Base-by-base conservation (phyloP, 1,140 invertebrate species). In the Neotoxoptera formosana region DNA sequence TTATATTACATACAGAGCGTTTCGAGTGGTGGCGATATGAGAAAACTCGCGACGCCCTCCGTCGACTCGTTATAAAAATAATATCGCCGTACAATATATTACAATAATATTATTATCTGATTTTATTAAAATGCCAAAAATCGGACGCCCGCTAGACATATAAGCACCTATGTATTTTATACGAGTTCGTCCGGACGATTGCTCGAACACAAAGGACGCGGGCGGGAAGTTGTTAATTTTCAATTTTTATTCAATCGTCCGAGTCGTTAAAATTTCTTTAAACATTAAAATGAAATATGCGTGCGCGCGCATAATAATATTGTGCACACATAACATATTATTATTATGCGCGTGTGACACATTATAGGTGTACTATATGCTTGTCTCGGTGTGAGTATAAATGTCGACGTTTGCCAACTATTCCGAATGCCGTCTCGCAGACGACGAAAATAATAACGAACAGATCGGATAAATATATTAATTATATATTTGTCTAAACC, bases 1-100 rank as follows among this genome's bases (percentile, higher is more conserved):
- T 17, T 17, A 76, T n/a, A n/a, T 76, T 23, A 53, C n/a, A 41
- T 89, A 89, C 88, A 89, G 51, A 56, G 51, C 88, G 88, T 56
- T 89, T 56, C 88, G 48, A 56, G 51, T 56, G 51, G 4, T 23
- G 47, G n/a, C 0, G 30, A 41, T 36, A 23, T 34, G 4, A 17
- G 0, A 76, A 76, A n/a, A 76, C 21, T 25, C 21, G 83, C 83
- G 36, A 45, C 25, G 83, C 21, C n/a, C n/a, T n/a, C 34, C 23
- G 36, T 36, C 3, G 34, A 23, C 81, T 41, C 41, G 41, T 2
- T 23, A 45, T 41, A 25, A 7, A 21, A 6, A 4, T 25, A 30
- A 84, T 53, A 21, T 8, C 8, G 23, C 7, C 4, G 4, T 20
- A 41, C 30, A 45, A 11, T 21, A 47, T 20, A 53, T 53, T n/a